phyloP scores from a whole-genome alignment of 2,797 vertebrate genomes.

The Lerista edwardsae region DNA sequence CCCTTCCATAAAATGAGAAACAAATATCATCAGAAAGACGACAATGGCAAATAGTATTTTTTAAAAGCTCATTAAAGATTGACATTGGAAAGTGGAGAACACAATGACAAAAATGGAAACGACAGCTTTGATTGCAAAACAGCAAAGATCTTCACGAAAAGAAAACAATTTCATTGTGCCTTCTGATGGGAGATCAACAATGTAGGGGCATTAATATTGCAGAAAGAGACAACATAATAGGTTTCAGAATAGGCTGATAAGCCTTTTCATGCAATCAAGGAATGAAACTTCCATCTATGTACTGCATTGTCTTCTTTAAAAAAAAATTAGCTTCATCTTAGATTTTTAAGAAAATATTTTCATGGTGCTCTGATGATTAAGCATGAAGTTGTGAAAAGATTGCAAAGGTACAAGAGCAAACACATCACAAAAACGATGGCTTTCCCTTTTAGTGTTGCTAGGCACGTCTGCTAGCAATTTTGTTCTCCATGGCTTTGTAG shows the following conservation, averaged over 20 bases:
- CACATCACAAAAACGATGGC: constrained; percentile 7
- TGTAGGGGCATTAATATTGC: constrained; percentile 44
- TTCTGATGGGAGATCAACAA: constrained; percentile 59
- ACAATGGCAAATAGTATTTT: constrained; percentile 50
- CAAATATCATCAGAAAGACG: constrained; percentile 59
- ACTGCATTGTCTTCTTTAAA: constrained; percentile 21
- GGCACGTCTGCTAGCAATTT: constrained; percentile 6
- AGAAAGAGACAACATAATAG: constrained; percentile 43
- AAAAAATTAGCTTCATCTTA: constrained; percentile 46
- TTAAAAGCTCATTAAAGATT: constrained; percentile 25
- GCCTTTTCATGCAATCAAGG: constrained; percentile 37
- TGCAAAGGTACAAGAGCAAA: constrained; percentile 40
- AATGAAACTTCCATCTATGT: constrained; percentile 38
- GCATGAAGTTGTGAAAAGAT: constrained; percentile 32
- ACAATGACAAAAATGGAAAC: constrained; percentile 60
- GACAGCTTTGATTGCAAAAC: constrained; percentile 60
- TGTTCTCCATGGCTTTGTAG: constrained; percentile 37
- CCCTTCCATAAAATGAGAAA: constrained; percentile 30
- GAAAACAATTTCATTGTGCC: constrained; percentile 53
- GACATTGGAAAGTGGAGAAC: constrained; percentile 56
- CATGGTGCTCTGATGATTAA: constrained; percentile 30
- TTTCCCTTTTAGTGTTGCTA: constrained; percentile 30
- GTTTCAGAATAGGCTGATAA: constrained; percentile 52
- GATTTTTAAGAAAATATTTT: constrained; percentile 28
- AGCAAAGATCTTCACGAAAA: constrained; percentile 63